Evolutionary conservation across 2,797 vertebrate genomes (phyloP), one percentile per base, ranked within the genome.

Genomic region (Hydrolagus colliei): DNA sequence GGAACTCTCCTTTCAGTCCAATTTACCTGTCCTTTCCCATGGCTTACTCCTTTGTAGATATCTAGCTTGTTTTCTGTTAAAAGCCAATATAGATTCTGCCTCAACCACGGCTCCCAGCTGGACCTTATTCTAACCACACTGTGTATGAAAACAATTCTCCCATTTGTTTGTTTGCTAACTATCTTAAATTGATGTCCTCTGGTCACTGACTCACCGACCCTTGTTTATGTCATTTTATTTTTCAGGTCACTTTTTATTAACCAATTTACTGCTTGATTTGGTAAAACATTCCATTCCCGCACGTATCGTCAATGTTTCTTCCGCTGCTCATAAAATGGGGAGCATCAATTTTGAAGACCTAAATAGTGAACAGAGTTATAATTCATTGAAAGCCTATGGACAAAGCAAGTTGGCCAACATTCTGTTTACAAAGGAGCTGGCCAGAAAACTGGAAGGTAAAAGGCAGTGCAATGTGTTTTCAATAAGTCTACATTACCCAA

Each of bases 371-470:
- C 92, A 90, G 11, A 32, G 27, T 86, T 94, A 94, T 87, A 90
- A 92, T 87, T 88, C 92, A 0, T 6, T 91, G 74, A 89, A 77
- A 86, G 92, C 92, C 61, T 95, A 95, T 0, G 89, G 89, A 0
- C 93, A 95, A 90, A 94, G 92, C 90, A 94, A 94, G 89, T 89
- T 95, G 86, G 93, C 93, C 67, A 94, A 94, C 35, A 67, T 94
- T 86, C 90, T 95, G 68, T 95, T 95, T 73, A 95, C 92, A 87
- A 89, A 90, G 87, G 93, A 93, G 88, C 88, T 94, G 82, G 91
- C 92, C 86, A 90, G 89, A 87, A 91, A 91, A 88, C 93, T 89
- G 0, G 90, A 94, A 86, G 93, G 93, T 94, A 89, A 68, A 84
- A 27, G 3, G 16, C 9, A 84, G 14, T 71, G 67, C 20, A 20